Base-by-base conservation (phyloP, 2,113 vertebrate genomes). In the Cervus canadensis region DNA sequence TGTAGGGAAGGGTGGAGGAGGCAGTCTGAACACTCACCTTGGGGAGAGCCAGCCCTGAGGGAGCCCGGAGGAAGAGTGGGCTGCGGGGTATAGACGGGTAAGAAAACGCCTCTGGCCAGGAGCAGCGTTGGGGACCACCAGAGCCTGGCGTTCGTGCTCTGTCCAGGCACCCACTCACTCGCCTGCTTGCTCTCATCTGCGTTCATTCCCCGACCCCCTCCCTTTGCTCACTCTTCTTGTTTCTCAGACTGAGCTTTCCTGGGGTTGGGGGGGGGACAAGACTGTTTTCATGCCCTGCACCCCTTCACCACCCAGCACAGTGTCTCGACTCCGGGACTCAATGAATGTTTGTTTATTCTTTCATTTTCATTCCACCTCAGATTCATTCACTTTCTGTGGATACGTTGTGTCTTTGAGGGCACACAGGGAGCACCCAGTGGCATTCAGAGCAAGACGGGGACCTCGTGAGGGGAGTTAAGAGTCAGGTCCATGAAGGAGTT, bases 31-130 rank as follows among this genome's bases (percentile, higher is more conserved):
- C 13, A 4, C 25, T 92, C 11, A 40, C 54, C 48, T 26, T 7
- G 64, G 26, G 59, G 48, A 54, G 11, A 83, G 60, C 11, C n/a
- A 23, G 33, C 5, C 45, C 40, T 3, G 8, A 30, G 52, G 59
- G 7, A 64, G 19, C 45, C 86, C 3, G 6, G 33, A 64, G 50
- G 50, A 25, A 52, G 82, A 57, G 9, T 28, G 59, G 25, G 16
- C 17, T 28, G 50, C 17, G 23, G 57, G 6, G 15, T 7, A 8
- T 7, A 56, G 56, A 43, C 0, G n/a, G 23, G 40, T 0, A 11
- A 93, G 40, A 74, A 40, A 56, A 12, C 0, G 28, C 56, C 19
- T 67, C 26, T 13, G 3, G 30, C 17, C 2, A 6, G 15, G 17
- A 21, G 11, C 33, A 33, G 8, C 2, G 3, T 3, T 16, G 26